A percentile compares a stretch with the other conserved stretches of the same genome.
phyloP scores from a whole-genome alignment of 1,140 invertebrate genomes.

The Nomia melanderi region DNA sequence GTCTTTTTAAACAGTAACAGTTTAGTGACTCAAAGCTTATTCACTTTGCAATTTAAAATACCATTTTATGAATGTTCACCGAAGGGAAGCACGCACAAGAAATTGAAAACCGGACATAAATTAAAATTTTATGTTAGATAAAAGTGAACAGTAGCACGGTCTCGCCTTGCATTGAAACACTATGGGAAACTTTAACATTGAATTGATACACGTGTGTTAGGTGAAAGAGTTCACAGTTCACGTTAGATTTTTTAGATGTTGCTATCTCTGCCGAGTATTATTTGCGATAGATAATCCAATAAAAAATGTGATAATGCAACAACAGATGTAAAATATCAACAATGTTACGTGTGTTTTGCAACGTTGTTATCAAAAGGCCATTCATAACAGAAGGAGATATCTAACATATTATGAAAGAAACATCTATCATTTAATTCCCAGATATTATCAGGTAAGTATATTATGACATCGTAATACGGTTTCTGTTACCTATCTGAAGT shows the following conservation, averaged over 20 bases:
- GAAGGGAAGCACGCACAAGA: not conserved
- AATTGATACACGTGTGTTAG: not conserved
- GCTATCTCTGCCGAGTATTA: not conserved
- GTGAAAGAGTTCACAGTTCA: not conserved
- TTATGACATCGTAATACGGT: no score
- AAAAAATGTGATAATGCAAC: conserved; percentile 12
- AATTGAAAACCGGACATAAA: not conserved
- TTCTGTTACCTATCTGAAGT: no score
- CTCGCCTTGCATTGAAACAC: not conserved
- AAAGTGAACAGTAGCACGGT: conserved; percentile 8
- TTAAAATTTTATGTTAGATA: conserved; percentile 22
- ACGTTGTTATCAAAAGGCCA: not conserved
- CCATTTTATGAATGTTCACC: no score
- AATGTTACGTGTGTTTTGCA: not conserved
- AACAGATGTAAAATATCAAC: not conserved
- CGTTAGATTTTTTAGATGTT: not conserved
- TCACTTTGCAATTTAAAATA: not conserved
- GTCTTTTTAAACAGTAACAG: no score
- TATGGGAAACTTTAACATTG: not conserved
- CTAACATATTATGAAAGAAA: not conserved
- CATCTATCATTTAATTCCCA: not conserved
- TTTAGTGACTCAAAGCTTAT: not conserved
- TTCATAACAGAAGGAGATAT: not conserved
- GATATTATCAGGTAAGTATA: not conserved
- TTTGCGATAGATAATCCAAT: not conserved